A percentile compares a stretch with the other conserved stretches of the same genome.
phyloP scores from a whole-genome alignment of 2,113 vertebrate species.

The Callopanchax toddi region DNA sequence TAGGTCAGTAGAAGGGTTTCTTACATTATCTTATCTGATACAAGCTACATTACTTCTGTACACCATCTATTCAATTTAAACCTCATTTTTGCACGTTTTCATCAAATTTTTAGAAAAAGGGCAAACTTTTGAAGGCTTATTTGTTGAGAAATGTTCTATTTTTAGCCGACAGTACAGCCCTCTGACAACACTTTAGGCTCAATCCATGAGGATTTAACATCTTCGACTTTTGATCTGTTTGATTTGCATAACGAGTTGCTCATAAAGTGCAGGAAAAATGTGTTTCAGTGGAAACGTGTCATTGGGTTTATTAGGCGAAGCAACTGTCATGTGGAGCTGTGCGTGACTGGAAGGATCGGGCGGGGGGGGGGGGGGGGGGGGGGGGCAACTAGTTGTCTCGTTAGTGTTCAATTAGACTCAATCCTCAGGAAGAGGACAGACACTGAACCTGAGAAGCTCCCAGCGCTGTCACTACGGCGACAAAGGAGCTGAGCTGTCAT shows the following conservation, averaged over 20 bases:
- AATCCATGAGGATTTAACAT: constrained; percentile 14
- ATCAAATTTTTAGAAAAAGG: too few relatives aligned
- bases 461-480: constrained; percentile 55
- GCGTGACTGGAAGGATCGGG: constrained; percentile 3
- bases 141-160: constrained; percentile 21
- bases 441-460: constrained; percentile 29
- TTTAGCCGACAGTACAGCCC: constrained; percentile 8
- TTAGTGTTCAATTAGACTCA: constrained; percentile 53
- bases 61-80: too few relatives aligned
- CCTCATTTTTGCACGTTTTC: too few relatives aligned
- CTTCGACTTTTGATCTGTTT: constrained; percentile 8
- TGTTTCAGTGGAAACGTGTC: constrained; percentile 14
- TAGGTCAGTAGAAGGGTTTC: too few relatives aligned
- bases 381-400: constrained; percentile 36
- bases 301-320: constrained; percentile 21
- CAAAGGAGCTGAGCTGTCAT: constrained; percentile 56
- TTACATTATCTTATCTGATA: too few relatives aligned
- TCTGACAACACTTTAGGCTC: constrained; percentile 19
- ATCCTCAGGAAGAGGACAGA: constrained; percentile 41
- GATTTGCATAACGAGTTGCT: neutral
- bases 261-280: constrained; percentile 18
- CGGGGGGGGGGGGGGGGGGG: neutral
- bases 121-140: constrained; percentile 4
- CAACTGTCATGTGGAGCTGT: constrained; percentile 30
- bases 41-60: too few relatives aligned